Evolutionary conservation across 2,797 vertebrate genomes (phyloP).

Genomic region (Sciurus vulgaris): DNA sequence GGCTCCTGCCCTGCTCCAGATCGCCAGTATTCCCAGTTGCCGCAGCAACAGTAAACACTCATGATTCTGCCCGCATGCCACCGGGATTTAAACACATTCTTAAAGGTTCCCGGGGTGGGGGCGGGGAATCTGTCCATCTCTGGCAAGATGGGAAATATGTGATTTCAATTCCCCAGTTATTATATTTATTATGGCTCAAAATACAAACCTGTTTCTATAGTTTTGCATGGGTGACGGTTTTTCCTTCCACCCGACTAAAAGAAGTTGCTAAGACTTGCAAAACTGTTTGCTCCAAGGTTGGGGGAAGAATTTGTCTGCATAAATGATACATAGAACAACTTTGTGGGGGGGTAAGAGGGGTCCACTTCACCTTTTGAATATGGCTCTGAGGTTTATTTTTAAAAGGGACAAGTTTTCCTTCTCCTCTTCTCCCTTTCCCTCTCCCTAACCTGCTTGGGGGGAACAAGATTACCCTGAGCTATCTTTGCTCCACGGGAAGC

Average conservation of each 20-base stretch:
- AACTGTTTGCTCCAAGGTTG: neutral
- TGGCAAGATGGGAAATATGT: constrained; percentile 65
- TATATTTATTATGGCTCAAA: constrained; percentile 65
- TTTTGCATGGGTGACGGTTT: constrained; percentile 6
- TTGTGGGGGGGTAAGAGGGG: too few relatives aligned
- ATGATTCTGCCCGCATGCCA: constrained; percentile 36
- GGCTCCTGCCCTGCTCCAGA: constrained; percentile 74
- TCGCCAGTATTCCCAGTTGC: constrained; percentile 76
- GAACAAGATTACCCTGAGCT: too few relatives aligned
- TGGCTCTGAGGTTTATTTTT: too few relatives aligned
- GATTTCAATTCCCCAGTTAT: constrained; percentile 55
- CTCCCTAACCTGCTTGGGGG: too few relatives aligned
- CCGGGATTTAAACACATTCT: constrained; percentile 57
- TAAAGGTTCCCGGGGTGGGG: constrained; percentile 62
- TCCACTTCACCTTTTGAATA: too few relatives aligned
- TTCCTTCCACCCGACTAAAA: neutral
- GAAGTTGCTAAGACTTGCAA: neutral
- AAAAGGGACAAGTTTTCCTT: too few relatives aligned
- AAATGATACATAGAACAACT: neutral
- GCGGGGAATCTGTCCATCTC: constrained; percentile 63
- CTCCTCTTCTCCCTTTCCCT: too few relatives aligned
- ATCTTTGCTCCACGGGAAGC: too few relatives aligned
- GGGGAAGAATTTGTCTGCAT: constrained; percentile 37
- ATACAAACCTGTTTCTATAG: constrained; percentile 50
- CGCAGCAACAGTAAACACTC: constrained; percentile 76